Base-by-base conservation (phyloP, 2,797 vertebrate genomes). In the Coluber constrictor region DNA sequence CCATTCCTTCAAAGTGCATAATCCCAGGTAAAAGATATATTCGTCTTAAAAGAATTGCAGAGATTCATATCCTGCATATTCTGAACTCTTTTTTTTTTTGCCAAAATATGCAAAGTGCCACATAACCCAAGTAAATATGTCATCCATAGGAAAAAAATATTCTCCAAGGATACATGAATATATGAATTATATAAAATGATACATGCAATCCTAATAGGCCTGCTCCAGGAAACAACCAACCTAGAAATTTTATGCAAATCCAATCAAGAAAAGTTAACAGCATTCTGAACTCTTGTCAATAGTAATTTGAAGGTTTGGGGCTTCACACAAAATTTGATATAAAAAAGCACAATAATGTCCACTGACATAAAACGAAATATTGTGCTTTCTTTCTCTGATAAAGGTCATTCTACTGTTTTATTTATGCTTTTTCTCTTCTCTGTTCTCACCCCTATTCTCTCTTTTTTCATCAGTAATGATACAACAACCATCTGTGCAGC, bases 211-310 rank as follows among this genome's bases (percentile, higher is more conserved):
- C 57, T 43, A 25, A 89, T 55, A 91, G 89, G 63, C 16, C 57
- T 93, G 57, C 47, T 91, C 70, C 56, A 61, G 29, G 66, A 91
- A 87, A 93, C 13, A 43, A 16, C 47, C 27, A 37, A 43, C 13
- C 51, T 27, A 88, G 86, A 54, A 23, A 11, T 60, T 86, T 59
- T 89, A 92, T 63, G 86, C 59, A 79, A 92, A 94, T 89, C 66
- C 32, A 88, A 56, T 37, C 70, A 74, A 74, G 16, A 37, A 37
- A 74, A 74, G 32, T 37, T 37, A 74, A 37, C 32, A 37, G 70
- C 32, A 74, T 74, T 74, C 16, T 74, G 32, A 74, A 74, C 70
- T 37, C 8, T 9, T 20, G 70, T 32, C n/a, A 29, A 66, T n/a
- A 13, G 61, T 70, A 70, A 70, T 70, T 32, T 70, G 29, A 70